Conservation (phyloP, 2,888 invertebrate genomes). For the Danaus chrysippus region DNA sequence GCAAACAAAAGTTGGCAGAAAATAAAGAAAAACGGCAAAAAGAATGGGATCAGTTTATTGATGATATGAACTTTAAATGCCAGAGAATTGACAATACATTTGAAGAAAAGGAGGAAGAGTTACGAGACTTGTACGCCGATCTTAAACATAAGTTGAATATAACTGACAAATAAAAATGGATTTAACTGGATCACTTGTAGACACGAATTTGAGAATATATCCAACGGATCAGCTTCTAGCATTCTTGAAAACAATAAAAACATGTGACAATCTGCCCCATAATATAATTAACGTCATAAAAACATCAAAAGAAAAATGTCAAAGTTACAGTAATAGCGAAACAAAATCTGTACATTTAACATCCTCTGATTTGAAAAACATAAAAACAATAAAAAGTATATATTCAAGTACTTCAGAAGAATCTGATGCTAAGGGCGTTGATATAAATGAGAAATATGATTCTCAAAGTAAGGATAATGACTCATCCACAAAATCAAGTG, state of each 20-base stretch:
- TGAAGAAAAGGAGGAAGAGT: conserved; percentile 87
- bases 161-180: conserved; percentile 68
- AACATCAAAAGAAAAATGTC: conserved; percentile 31
- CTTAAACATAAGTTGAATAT: conserved; percentile 86
- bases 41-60: conserved; percentile 87
- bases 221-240: conserved; percentile 79
- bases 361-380: conserved; percentile 47
- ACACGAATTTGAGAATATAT: conserved; percentile 81
- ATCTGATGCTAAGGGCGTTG: neutral
- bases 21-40: conserved; percentile 59
- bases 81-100: conserved; percentile 87
- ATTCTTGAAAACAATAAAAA: conserved; percentile 74
- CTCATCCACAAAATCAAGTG: conserved; percentile 6
- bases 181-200: conserved; percentile 80
- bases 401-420: conserved; percentile 16
- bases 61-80: conserved; percentile 88
- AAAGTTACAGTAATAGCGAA: conserved; percentile 34
- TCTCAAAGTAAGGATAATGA: neutral
- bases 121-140: conserved; percentile 85
- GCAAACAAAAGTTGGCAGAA: conserved; percentile 42
- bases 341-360: conserved; percentile 41
- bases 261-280: conserved; percentile 68
- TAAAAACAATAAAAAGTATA: conserved; percentile 48
- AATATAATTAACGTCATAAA: conserved; percentile 65
- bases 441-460: neutral